Evolutionary conservation across 2,113 vertebrate species (phyloP).

Genomic region (Pteruthius melanotis): DNA sequence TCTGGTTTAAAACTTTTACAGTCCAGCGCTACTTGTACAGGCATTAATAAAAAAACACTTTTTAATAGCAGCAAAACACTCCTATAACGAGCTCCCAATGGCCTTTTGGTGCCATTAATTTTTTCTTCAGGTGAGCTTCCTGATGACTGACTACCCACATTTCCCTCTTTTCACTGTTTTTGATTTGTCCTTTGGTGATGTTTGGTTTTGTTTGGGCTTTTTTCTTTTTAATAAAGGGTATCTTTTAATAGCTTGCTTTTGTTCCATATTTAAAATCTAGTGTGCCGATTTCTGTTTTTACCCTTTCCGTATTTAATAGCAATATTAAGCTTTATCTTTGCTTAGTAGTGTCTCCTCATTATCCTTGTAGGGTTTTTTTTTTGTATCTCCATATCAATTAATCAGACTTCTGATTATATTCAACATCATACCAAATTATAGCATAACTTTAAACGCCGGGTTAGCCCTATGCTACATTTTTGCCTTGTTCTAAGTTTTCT

Average conservation of each 20-base stretch:
- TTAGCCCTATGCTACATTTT: not conserved
- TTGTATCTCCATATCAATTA: not conserved
- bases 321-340: not conserved
- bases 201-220: not conserved
- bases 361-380: not conserved
- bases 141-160: not conserved
- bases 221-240: not conserved
- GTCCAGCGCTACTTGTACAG: not conserved
- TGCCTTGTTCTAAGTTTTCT: not conserved
- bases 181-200: not conserved
- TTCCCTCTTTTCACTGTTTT: not conserved
- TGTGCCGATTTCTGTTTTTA: not conserved
- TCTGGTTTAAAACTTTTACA: not conserved
- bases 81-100: not conserved
- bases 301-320: not conserved
- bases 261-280: not conserved
- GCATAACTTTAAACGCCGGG: not conserved
- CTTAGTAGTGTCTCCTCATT: not conserved
- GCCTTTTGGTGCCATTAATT: not conserved
- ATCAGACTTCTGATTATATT: not conserved
- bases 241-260: not conserved
- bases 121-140: not conserved
- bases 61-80: not conserved
- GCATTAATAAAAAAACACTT: not conserved
- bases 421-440: not conserved